Evolutionary conservation across 2,797 vertebrate species (phyloP).

Genomic region (Podarcis lilfordi): DNA sequence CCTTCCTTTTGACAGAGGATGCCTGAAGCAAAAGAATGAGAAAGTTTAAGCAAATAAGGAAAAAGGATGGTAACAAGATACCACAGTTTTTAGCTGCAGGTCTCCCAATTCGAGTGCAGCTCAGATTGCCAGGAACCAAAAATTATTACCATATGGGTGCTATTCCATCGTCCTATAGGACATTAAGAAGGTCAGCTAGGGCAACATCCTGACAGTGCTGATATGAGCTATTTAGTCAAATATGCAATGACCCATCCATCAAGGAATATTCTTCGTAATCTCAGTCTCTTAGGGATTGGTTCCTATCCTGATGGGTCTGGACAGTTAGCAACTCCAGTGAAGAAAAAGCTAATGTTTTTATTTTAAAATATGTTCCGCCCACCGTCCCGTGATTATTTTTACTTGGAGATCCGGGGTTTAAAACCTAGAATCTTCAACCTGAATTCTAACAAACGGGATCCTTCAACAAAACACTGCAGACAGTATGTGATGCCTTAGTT

Average conservation of each 20-base stretch:
- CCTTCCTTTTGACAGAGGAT: not conserved
- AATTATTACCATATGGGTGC: conserved; percentile 62
- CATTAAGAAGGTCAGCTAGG: conserved; percentile 59
- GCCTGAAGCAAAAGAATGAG: conserved; percentile 39
- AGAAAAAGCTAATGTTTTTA: conserved; percentile 24
- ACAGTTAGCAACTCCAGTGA: conserved; percentile 39
- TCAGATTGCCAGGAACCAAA: conserved; percentile 44
- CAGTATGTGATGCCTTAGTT: too few relatives aligned
- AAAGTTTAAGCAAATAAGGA: conserved; percentile 37
- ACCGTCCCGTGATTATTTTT: too few relatives aligned
- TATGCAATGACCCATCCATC: conserved; percentile 45
- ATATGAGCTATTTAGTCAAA: conserved; percentile 11
- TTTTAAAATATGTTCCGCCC: too few relatives aligned
- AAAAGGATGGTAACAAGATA: conserved; percentile 57
- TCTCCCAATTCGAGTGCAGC: conserved; percentile 54
- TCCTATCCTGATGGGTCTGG: conserved; percentile 31
- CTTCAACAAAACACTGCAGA: too few relatives aligned
- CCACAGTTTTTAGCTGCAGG: conserved; percentile 49
- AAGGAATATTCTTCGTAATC: conserved; percentile 47
- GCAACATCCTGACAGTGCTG: conserved; percentile 1
- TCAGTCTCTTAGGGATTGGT: conserved; percentile 9
- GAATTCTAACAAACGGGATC: too few relatives aligned
- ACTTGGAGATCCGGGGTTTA: too few relatives aligned
- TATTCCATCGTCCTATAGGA: conserved; percentile 30
- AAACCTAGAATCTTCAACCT: too few relatives aligned